Evolutionary conservation across 2,113 vertebrate genomes (phyloP).

Genomic region (Tenrec ecaudatus): DNA sequence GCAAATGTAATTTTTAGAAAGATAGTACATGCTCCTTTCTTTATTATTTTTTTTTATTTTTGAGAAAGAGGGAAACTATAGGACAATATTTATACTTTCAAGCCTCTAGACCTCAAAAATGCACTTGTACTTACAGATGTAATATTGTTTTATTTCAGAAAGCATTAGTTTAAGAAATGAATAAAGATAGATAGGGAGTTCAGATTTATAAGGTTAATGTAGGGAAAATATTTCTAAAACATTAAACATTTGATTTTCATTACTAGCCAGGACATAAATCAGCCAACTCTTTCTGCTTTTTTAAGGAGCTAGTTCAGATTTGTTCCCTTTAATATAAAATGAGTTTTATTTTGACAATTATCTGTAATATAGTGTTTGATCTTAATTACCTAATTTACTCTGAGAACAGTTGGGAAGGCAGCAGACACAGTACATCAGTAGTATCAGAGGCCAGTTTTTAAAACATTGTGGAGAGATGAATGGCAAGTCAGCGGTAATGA

Average conservation of each 20-base stretch:
- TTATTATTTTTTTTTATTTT: not conserved
- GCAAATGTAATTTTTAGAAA: no score
- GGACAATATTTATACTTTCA: constrained; percentile 1
- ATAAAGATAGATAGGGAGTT: not conserved
- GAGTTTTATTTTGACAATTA: constrained; percentile 29
- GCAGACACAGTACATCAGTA: not conserved
- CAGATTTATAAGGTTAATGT: constrained; percentile 54
- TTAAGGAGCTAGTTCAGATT: not conserved
- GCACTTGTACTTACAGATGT: not conserved
- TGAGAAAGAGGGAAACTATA: not conserved
- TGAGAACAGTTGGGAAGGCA: not conserved
- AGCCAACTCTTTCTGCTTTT: constrained; percentile 17
- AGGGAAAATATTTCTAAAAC: constrained; percentile 51
- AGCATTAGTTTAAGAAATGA: constrained; percentile 6
- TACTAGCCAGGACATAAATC: constrained; percentile 31
- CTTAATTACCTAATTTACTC: not conserved
- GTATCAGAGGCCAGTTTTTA: not conserved
- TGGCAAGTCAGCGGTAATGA: not conserved
- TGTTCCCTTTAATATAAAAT: constrained; percentile 14
- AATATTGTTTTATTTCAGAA: constrained; percentile 55
- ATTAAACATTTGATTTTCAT: constrained; percentile 49
- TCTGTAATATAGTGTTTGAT: not conserved
- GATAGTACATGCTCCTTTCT: not conserved
- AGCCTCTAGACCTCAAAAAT: constrained; percentile 44
- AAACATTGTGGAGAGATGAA: not conserved